phyloP scores from a whole-genome alignment of 2,888 invertebrate species.

The Glyphotaelius pellucidus region DNA sequence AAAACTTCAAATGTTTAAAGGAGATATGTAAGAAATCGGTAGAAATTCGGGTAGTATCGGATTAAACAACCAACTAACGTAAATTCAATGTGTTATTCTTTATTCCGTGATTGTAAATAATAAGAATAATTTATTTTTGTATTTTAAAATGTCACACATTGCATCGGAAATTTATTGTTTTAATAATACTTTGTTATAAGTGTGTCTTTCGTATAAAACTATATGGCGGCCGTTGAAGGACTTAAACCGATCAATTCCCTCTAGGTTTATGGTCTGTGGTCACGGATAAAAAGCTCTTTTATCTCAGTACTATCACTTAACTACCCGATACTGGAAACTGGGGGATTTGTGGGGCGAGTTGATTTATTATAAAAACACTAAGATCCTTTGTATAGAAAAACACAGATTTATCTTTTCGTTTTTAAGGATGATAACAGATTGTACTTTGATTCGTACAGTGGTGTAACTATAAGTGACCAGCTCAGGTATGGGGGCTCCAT shows the following conservation, averaged over 20 bases:
- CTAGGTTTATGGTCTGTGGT: neutral
- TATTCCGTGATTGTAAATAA: too few species aligned
- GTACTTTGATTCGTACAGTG: too few species aligned
- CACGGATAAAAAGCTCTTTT: conserved; percentile 4
- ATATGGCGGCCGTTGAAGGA: neutral
- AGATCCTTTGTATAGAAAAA: neutral
- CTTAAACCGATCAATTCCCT: neutral
- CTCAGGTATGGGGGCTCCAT: too few species aligned
- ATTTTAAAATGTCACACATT: too few species aligned
- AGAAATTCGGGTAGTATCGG: too few species aligned
- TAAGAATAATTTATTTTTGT: too few species aligned
- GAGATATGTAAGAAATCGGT: too few species aligned
- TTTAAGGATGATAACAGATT: too few species aligned
- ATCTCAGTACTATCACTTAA: neutral
- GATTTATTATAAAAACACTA: neutral
- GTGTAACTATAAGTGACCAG: too few species aligned
- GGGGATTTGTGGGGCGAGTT: neutral
- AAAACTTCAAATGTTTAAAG: too few species aligned
- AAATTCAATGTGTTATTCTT: too few species aligned
- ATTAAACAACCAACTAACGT: too few species aligned
- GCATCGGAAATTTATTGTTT: neutral
- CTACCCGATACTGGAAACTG: neutral
- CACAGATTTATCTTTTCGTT: neutral
- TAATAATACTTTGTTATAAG: neutral
- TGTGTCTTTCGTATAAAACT: neutral